Conservation (phyloP, 2,797 vertebrate genomes). For the Knipowitschia caucasica region DNA sequence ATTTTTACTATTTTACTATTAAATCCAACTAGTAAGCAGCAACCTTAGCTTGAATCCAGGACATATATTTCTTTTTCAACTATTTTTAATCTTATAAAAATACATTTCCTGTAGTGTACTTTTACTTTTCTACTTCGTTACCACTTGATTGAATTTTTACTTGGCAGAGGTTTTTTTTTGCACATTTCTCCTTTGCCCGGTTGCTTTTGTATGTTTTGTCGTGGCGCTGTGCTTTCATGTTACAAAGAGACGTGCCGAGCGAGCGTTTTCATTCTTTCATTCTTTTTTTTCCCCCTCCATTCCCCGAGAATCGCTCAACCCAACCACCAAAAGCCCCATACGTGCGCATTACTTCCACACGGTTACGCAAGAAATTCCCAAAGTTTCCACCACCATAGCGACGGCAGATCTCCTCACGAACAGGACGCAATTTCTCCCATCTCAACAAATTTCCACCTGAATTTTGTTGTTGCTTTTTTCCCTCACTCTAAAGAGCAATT, state of each 20-base stretch:
- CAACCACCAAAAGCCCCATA: not conserved
- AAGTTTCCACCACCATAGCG: constrained; percentile 54
- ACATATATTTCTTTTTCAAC: no score
- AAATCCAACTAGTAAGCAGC: no score
- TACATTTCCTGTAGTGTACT: no score
- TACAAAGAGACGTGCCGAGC: constrained; percentile 55
- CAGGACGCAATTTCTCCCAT: not conserved
- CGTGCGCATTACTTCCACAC: constrained; percentile 65
- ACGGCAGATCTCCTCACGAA: constrained; percentile 25
- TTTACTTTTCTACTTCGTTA: no score
- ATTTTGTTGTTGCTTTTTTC: not conserved
- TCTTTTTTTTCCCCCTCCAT: not conserved
- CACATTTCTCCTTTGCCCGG: not conserved
- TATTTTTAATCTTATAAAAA: no score
- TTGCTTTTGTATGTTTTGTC: not conserved
- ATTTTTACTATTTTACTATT: no score
- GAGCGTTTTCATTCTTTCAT: constrained; percentile 38
- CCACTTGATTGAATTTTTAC: not conserved
- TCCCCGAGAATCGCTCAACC: not conserved
- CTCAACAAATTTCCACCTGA: not conserved
- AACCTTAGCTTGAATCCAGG: no score
- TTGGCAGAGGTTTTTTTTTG: not conserved
- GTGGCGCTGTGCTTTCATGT: constrained; percentile 58
- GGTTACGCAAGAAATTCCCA: constrained; percentile 74
- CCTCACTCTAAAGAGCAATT: constrained; percentile 5